Base-by-base conservation (phyloP, 1,140 invertebrate species). In the Drosophila asahinai region DNA sequence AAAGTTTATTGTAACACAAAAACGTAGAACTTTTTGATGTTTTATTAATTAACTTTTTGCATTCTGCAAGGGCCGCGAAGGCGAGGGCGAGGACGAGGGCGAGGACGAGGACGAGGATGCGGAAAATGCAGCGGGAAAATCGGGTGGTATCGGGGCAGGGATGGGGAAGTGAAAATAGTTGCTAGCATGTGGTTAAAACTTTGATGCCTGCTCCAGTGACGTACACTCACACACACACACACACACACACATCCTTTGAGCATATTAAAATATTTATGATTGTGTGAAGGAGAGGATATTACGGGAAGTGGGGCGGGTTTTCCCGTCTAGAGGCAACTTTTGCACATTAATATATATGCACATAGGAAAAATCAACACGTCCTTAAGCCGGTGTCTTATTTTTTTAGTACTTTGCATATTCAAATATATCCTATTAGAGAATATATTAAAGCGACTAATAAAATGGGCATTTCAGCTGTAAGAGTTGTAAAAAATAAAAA, bases 31-130 rank as follows among this genome's bases (percentile, higher is more conserved):
- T 90, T 90, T 89, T 89, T 89, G 86, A 89, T 89, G 84, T 89
- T 89, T 89, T 89, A 89, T 89, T 89, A 89, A 89, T 89, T 89
- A 89, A 89, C 84, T 90, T 89, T 89, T 89, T 90, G 84, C 84
- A 89, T 89, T 89, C 77, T 65, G 74, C 65, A 49, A 36, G 25
- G 43, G 48, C 19, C 27, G 51, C 14, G 52, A 33, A n/a, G 33
- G 6, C 11, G 51, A 36, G 7, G 30, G n/a, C 30, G 6, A 33
- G 19, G 33, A 3, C 11, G 30, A 36, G 7, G 27, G 5, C 30
- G 6, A 6, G 17, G 30, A 1, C 11, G 51, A 36, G 3, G 27
- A 11, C 30, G 12, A 51, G 7, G 49, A 8, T 36, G 27, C 11
- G 19, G n/a, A 33, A 27, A 42, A 55, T 25, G 45, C 52, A 55